These are phyloP conservation scores for Taenioides sp. DNA, from an alignment of 2,797 vertebrate genomes.

Conservation along the genomic window DNA sequence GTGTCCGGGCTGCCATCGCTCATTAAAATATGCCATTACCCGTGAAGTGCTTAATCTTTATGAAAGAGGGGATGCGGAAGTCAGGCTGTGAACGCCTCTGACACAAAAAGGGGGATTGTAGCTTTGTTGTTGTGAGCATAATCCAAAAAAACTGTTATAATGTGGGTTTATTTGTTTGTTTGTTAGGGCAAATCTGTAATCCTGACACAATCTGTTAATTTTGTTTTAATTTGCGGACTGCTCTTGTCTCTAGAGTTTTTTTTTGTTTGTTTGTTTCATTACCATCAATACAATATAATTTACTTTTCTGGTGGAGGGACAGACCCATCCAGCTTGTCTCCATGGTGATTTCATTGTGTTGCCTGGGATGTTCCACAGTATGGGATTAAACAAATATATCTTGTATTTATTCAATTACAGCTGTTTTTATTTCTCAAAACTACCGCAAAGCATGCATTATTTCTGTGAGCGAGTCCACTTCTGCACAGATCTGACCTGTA, in stretches of 20 bases:
- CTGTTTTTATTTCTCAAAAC: no score
- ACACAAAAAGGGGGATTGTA: slow-evolving; percentile 60
- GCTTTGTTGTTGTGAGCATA: slow-evolving; percentile 30
- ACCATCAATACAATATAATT: no score
- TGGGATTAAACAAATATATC: no score
- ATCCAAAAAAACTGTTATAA: slow-evolving; percentile 1
- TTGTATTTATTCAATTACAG: no score
- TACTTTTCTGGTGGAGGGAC: no score
- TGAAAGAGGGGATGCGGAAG: slow-evolving; percentile 68
- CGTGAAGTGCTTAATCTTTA: slow-evolving; percentile 82
- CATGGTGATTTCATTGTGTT: no score
- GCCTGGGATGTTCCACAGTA: no score
- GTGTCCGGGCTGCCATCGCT: slow-evolving; percentile 75
- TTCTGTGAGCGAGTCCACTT: no score
- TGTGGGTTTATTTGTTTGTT: background rate
- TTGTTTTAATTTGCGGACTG: background rate
- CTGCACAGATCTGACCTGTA: no score
- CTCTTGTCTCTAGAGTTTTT: background rate
- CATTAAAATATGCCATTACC: slow-evolving; percentile 85
- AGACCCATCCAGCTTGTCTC: no score
- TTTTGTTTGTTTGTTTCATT: background rate
- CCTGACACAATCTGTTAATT: background rate
- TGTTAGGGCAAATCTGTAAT: slow-evolving; percentile 1
- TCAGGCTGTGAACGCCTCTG: slow-evolving; percentile 58
- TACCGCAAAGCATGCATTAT: no score